These are phyloP conservation scores for Danaus melanippus DNA, from an alignment of 1,140 invertebrate genomes.

Conservation along the genomic window DNA sequence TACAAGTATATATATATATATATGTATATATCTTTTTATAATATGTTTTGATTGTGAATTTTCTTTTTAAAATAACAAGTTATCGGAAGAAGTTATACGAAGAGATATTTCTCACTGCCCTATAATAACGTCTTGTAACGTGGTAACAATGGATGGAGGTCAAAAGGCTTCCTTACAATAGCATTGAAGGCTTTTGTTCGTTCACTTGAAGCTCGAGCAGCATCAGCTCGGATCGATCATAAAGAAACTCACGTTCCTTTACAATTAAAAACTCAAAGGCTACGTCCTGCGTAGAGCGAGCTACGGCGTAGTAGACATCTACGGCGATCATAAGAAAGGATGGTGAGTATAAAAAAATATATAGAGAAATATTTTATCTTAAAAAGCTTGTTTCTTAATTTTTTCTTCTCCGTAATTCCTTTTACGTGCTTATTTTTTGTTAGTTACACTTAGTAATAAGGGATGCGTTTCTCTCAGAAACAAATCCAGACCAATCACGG, in stretches of 20 bases:
- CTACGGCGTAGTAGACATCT: conserved; percentile 19
- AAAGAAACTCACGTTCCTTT: conserved; percentile 28
- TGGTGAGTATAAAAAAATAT: neutral
- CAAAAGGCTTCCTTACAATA: conserved; percentile 43
- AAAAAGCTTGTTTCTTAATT: neutral
- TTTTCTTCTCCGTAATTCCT: neutral
- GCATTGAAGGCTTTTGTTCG: conserved; percentile 36
- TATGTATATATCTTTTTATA: too few species aligned
- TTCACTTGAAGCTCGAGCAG: conserved; percentile 31
- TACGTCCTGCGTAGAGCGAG: conserved; percentile 19
- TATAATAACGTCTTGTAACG: conserved; percentile 39
- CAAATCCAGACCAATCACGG: conserved; percentile 34
- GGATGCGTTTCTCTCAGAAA: too few species aligned
- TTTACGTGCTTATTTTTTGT: too few species aligned
- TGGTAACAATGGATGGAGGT: conserved; percentile 45
- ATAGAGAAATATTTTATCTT: neutral
- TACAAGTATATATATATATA: too few species aligned
- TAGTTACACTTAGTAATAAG: too few species aligned
- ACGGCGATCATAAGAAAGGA: conserved; percentile 1
- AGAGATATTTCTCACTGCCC: conserved; percentile 22
- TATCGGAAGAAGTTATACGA: neutral
- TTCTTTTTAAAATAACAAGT: too few species aligned
- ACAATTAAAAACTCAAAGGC: conserved; percentile 21
- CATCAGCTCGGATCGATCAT: conserved; percentile 28
- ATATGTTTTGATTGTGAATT: too few species aligned